Conservation (phyloP, 23 tunicate genomes). For the Trididemnum clinides region DNA sequence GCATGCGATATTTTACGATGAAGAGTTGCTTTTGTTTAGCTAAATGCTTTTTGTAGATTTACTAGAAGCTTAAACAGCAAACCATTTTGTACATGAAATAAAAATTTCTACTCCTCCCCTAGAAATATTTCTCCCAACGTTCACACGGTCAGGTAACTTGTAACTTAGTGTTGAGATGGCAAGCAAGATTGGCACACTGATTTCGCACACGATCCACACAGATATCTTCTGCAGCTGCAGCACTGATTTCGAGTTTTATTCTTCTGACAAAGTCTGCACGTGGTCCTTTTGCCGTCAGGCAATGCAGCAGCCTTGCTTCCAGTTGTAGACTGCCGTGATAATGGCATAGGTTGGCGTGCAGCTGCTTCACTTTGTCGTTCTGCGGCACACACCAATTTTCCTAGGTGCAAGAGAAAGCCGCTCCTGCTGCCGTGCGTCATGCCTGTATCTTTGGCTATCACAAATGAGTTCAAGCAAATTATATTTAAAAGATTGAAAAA, state of each 20-base stretch:
- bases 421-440: constrained; percentile 29
- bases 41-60: not conserved
- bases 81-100: not conserved
- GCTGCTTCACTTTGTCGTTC: constrained; percentile 16
- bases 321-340: not conserved
- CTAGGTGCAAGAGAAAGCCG: constrained; percentile 22
- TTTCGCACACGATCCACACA: constrained; percentile 16
- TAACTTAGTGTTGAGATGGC: not conserved
- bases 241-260: constrained; percentile 24
- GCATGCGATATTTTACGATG: not conserved
- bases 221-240: constrained; percentile 19
- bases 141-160: no score
- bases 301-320: not conserved
- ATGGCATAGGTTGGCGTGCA: constrained; percentile 11
- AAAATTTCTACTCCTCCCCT: not conserved
- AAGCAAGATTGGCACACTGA: constrained; percentile 10
- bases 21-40: constrained; percentile 1
- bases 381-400: constrained; percentile 24
- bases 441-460: constrained; percentile 31
- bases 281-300: constrained; percentile 4
- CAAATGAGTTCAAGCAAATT: constrained; percentile 37
- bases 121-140: not conserved
- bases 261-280: constrained; percentile 9
- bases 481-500: constrained; percentile 33
- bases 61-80: no score